Base-by-base conservation (phyloP, 2,888 invertebrate species). In the Patella caerulea region DNA sequence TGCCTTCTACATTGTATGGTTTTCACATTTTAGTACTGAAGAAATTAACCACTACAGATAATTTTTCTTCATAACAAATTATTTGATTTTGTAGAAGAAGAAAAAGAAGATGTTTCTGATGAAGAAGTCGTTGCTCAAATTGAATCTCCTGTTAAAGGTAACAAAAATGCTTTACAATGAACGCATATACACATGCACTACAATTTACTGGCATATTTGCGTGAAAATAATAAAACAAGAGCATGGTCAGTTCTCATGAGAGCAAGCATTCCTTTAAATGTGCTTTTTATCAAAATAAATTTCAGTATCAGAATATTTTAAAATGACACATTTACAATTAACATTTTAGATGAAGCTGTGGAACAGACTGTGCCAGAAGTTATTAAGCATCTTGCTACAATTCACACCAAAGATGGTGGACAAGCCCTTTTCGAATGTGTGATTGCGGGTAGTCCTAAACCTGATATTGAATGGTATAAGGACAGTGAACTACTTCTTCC, bases 381-480 rank as follows among this genome's bases (percentile, higher is more conserved):
- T 74, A 82, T 85, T 14, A 75, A 82, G 34, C 82, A 83, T 14
- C 84, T 91, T 15, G 81, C 83, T 71, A 83, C 85, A 75, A 76
- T 86, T 34, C 78, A 81, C 9, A 85, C 87, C n/a, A 82, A 80
- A 2, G 91, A 91, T 78, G 91, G 90, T 11, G 85, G 85, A 14
- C 81, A 85, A 54, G 89, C 87, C n/a, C 78, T 80, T 2, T 84
- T 92, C 15, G 87, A 88, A 73, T 91, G 91, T 80, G 82, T 86
- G 55, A 87, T 92, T 55, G 82, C 85, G 9, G 92, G 92, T 11
- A 84, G 85, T 59, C 92, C 93, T 3, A 83, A 84, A 54, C 92
- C 92, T 17, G 88, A 88, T 14, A 84, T 99, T 84, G 94, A 94
- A 14, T 98, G 98, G 98, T 94, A 93, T 89, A 96, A 95, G 90